Evolutionary conservation across 2,113 vertebrate species (phyloP).

Genomic region (Galeopterus variegatus): DNA sequence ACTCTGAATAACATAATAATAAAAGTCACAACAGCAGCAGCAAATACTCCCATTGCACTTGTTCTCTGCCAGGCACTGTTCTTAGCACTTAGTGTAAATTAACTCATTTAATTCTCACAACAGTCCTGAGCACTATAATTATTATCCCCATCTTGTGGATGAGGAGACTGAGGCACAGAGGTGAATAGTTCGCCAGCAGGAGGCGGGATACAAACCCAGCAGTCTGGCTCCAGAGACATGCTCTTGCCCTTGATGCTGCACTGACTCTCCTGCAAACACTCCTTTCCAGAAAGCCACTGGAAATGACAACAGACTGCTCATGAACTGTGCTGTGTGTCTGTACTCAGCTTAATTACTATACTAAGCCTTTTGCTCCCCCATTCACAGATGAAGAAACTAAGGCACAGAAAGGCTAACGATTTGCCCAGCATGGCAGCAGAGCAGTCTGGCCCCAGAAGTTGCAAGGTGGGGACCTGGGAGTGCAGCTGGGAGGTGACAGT

Average conservation of each 20-base stretch:
- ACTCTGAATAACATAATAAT: background rate
- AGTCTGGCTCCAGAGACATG: background rate
- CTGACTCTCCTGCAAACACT: background rate
- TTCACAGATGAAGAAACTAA: background rate
- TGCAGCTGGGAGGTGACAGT: background rate
- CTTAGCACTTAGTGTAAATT: background rate
- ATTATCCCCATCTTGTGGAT: background rate
- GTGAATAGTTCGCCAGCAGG: rapidly evolving
- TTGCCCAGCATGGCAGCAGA: background rate
- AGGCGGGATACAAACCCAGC: background rate
- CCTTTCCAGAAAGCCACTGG: background rate
- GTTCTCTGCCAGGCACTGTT: background rate
- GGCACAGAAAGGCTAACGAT: background rate
- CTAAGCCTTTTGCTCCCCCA: background rate
- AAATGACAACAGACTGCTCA: rapidly evolving
- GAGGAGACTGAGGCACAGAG: background rate
- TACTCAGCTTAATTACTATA: background rate
- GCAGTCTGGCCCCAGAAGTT: background rate
- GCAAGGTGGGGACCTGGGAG: background rate
- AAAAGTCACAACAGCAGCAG: background rate
- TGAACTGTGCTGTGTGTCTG: rapidly evolving
- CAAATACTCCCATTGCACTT: background rate
- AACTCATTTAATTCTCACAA: background rate
- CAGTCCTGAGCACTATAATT: background rate
- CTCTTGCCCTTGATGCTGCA: background rate